Percentiles rank a stretch among this genome's conserved stretches.
Evolutionary conservation across 2,888 invertebrate genomes (phyloP).

Genomic region (Punctoribates punctum): DNA sequence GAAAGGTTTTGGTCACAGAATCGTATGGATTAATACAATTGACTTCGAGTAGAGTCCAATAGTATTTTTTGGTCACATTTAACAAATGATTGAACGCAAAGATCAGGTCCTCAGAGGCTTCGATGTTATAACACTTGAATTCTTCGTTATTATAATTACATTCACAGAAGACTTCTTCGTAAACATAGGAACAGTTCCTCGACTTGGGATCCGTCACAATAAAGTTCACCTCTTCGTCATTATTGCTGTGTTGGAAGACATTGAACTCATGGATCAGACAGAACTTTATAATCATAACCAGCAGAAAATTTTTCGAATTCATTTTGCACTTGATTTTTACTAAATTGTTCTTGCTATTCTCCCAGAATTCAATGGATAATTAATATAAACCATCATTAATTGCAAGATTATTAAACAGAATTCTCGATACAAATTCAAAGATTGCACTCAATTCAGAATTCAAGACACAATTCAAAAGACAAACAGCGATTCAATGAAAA

Average conservation of each 20-base stretch:
- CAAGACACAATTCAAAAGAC: too few species aligned
- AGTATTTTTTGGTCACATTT: constrained; percentile 31
- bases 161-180: constrained; percentile 41
- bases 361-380: too few species aligned
- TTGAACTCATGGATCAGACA: constrained; percentile 26
- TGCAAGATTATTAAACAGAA: too few species aligned
- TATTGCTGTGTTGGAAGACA: constrained; percentile 2
- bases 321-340: background rate
- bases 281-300: background rate
- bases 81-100: constrained; percentile 40
- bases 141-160: constrained; percentile 17
- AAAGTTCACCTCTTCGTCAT: background rate
- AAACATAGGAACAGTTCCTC: constrained; percentile 36
- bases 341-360: too few species aligned
- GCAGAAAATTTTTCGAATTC: background rate
- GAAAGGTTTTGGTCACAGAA: constrained; percentile 37
- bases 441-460: too few species aligned
- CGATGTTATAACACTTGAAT: constrained; percentile 37
- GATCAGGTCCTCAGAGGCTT: constrained; percentile 33
- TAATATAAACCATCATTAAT: background rate
- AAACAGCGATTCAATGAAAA: too few species aligned
- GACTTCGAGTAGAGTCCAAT: constrained; percentile 36
- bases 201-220: background rate
- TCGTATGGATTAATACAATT: constrained; percentile 37
- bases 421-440: too few species aligned